These are phyloP conservation scores for Drosophila pachea DNA, from an alignment of 1,140 invertebrate genomes.

Conservation along the genomic window DNA sequence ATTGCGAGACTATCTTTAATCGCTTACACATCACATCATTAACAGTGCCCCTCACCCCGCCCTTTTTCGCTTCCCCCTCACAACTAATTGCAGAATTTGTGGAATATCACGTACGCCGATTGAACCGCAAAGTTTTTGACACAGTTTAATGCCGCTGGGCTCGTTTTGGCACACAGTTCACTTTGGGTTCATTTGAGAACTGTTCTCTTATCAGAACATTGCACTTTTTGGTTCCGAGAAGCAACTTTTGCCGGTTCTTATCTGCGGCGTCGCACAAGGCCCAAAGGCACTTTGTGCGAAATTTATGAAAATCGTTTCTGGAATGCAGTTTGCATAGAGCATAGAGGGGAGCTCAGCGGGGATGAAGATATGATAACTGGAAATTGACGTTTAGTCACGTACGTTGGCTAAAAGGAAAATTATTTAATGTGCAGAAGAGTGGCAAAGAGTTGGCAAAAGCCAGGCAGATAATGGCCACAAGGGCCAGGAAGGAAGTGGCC, in stretches of 20 bases:
- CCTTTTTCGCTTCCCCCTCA: slow-evolving; percentile 4
- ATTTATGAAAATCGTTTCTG: slow-evolving; percentile 68
- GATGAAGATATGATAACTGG: slow-evolving; percentile 27
- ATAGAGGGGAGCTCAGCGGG: background rate
- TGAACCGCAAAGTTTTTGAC: slow-evolving; percentile 67
- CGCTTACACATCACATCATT: slow-evolving; percentile 27
- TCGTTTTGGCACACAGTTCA: slow-evolving; percentile 48
- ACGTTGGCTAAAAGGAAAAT: slow-evolving; percentile 60
- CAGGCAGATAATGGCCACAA: slow-evolving; percentile 29
- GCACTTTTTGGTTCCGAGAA: slow-evolving; percentile 56
- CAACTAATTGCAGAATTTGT: slow-evolving; percentile 58
- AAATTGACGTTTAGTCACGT: slow-evolving; percentile 75
- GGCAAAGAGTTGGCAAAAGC: slow-evolving; percentile 53
- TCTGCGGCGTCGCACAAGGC: slow-evolving; percentile 58
- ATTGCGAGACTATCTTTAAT: background rate
- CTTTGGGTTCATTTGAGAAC: slow-evolving; percentile 20
- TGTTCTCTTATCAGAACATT: slow-evolving; percentile 68
- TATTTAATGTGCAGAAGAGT: slow-evolving; percentile 72
- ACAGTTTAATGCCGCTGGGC: slow-evolving; percentile 62
- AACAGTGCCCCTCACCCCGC: background rate
- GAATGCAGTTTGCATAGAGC: slow-evolving; percentile 58
- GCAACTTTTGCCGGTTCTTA: slow-evolving; percentile 46
- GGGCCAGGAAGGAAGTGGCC: slow-evolving; percentile 4
- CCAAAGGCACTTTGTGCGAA: slow-evolving; percentile 33
- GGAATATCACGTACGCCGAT: slow-evolving; percentile 58